Percentiles rank a stretch among this genome's conserved stretches.
phyloP scores from a whole-genome alignment of 2,888 invertebrate species.

The Caenorhabditis sp. region DNA sequence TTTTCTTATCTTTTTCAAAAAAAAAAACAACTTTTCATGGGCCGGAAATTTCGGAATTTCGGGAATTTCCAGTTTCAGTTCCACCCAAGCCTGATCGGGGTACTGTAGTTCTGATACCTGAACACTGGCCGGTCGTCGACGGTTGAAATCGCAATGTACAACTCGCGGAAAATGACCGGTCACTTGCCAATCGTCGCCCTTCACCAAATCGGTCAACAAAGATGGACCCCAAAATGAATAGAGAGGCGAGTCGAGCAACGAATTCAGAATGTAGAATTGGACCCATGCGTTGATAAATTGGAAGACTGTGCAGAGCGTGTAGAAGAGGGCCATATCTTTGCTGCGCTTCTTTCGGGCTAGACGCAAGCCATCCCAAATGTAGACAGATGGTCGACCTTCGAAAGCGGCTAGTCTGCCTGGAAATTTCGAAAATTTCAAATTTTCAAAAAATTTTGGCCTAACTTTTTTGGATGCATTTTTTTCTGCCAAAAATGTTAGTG shows the following conservation, averaged over 20 bases:
- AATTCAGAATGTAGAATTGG: slow-evolving; percentile 61
- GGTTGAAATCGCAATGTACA: slow-evolving; percentile 68
- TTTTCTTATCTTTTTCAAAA: too few relatives aligned
- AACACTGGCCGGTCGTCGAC: slow-evolving; percentile 60
- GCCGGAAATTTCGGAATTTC: too few relatives aligned
- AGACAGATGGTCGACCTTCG: slow-evolving; percentile 62
- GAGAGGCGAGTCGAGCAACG: slow-evolving; percentile 59
- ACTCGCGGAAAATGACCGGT: slow-evolving; percentile 69
- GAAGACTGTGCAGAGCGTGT: slow-evolving; percentile 58
- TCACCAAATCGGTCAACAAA: slow-evolving; percentile 59
- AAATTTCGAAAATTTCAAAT: not conserved
- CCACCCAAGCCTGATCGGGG: too few relatives aligned
- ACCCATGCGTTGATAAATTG: slow-evolving; percentile 62
- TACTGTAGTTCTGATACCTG: too few relatives aligned
- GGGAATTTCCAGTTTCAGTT: too few relatives aligned
- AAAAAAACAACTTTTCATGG: too few relatives aligned
- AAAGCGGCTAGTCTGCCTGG: slow-evolving; percentile 49
- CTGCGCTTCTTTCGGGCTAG: slow-evolving; percentile 57
- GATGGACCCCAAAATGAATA: slow-evolving; percentile 64
- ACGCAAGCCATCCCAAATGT: slow-evolving; percentile 68
- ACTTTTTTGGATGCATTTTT: too few relatives aligned
- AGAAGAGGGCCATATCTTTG: slow-evolving; percentile 60
- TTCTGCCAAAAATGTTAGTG: too few relatives aligned
- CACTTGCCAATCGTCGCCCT: slow-evolving; percentile 65
- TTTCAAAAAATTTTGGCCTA: not conserved